Evolutionary conservation across 2,113 vertebrate genomes (phyloP), one percentile per base, ranked within the genome.

Genomic region (Gallinago media): DNA sequence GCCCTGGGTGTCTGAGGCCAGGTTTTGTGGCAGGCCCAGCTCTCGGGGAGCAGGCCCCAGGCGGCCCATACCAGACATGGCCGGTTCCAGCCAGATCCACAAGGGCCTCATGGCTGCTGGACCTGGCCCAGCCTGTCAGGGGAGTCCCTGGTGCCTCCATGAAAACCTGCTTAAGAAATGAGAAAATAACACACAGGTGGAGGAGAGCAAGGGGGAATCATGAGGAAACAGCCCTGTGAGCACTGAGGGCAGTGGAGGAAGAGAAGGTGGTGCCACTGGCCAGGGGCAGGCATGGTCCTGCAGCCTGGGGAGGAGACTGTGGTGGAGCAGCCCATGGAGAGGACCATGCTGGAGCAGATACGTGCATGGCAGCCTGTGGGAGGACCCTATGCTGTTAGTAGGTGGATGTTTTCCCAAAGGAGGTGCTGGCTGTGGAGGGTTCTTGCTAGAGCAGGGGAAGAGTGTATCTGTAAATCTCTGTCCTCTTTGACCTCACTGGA

Each of bases 1-100:
- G 31, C 1, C 0, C 7, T 19, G 44, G 38, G 11, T 38, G 32
- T 9, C 36, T 3, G 5, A 8, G 34, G 49, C 12, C 10, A 22
- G n/a, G 15, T 14, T 42, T 8, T 23, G 32, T 0, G 0, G 18
- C 11, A 6, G 32, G 50, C 12, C 0, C 1, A 10, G 23, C 36
- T 12, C 7, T 32, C 16, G 5, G 29, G 27, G 19, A 17, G 8
- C 27, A 23, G 58, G 15, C 17, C 8, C 7, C 1, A 32, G 12
- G 8, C 44, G 40, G 25, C 15, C 7, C 1, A 0, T 34, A 23
- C 14, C 7, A 9, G 29, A 16, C 6, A 1, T 0, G 4, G 2
- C 21, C 0, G 1, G 14, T 67, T 26, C 42, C 38, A 25, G 50
- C 13, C 8, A 3, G 65, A 34, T 31, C 46, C 0, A 0, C 2